Conservation (phyloP, 1,140 invertebrate genomes). For the Zaprionus kolodkinae region DNA sequence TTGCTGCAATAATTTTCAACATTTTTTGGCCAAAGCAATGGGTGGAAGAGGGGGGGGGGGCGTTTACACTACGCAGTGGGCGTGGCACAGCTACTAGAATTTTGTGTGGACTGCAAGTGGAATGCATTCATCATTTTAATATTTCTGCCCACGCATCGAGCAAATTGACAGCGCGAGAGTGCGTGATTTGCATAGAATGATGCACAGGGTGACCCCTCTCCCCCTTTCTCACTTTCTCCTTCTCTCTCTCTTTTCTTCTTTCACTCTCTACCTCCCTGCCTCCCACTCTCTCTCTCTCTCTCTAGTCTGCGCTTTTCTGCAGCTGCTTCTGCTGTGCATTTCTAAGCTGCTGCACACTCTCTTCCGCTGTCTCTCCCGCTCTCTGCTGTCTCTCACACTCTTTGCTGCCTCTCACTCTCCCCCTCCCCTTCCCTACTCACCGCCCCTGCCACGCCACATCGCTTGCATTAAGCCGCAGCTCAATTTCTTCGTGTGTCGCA, state of each 20-base stretch:
- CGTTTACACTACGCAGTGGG: not conserved
- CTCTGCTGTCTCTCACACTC: not conserved
- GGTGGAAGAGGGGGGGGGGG: not conserved
- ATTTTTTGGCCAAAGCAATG: slow-evolving; percentile 19
- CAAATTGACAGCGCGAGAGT: slow-evolving; percentile 42
- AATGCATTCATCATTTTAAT: slow-evolving; percentile 35
- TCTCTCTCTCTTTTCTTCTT: not conserved
- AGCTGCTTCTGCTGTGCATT: slow-evolving; percentile 26
- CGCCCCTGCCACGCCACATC: slow-evolving; percentile 8
- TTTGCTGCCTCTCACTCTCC: not conserved
- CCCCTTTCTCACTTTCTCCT: not conserved
- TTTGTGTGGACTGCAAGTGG: slow-evolving; percentile 4
- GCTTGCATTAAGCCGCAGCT: slow-evolving; percentile 61
- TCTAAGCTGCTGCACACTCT: slow-evolving; percentile 38
- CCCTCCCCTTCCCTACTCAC: not conserved
- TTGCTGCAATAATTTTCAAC: slow-evolving; percentile 54
- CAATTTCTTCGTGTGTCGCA: slow-evolving; percentile 49
- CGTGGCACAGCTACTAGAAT: not conserved
- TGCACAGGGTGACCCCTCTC: not conserved
- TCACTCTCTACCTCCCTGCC: not conserved
- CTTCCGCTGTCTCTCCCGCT: not conserved
- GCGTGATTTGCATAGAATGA: slow-evolving; percentile 51
- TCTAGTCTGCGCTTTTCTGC: no score
- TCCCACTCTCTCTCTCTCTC: not conserved
- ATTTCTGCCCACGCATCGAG: slow-evolving; percentile 45